phyloP scores from a whole-genome alignment of 2,113 vertebrate species.

The Nycticebus coucang region DNA sequence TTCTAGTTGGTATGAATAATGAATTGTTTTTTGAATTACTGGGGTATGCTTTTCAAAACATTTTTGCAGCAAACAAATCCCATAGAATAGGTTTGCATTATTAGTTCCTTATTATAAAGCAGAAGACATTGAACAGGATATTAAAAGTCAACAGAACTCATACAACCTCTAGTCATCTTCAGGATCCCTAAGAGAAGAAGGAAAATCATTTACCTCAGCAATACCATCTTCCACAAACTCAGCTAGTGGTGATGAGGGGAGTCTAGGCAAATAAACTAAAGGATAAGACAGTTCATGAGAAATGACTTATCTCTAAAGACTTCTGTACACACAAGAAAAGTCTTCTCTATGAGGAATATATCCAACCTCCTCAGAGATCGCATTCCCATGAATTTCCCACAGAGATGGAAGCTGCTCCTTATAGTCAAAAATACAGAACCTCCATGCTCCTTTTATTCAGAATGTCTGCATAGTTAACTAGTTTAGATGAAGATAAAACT shows the following conservation, averaged over 20 bases:
- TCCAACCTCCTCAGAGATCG: neutral
- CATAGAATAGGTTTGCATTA: neutral
- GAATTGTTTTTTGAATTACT: constrained; percentile 13
- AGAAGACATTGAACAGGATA: neutral
- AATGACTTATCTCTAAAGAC: constrained; percentile 37
- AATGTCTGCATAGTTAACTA: constrained; percentile 20
- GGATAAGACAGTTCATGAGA: neutral
- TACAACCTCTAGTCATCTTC: neutral
- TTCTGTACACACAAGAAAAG: neutral
- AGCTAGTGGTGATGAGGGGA: neutral
- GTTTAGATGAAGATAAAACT: constrained; percentile 36
- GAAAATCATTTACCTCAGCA: neutral
- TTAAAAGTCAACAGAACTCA: neutral
- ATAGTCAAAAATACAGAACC: constrained; percentile 41
- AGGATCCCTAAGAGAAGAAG: neutral
- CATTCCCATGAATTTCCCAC: constrained; percentile 54
- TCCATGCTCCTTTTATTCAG: constrained; percentile 23
- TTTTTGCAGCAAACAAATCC: constrained; percentile 26
- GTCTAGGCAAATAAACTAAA: neutral
- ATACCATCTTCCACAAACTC: neutral
- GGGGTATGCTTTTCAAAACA: neutral
- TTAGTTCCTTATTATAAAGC: neutral
- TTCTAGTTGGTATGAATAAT: neutral
- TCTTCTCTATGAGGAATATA: neutral
- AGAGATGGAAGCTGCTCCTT: neutral